Evolutionary conservation across 2,888 invertebrate species (phyloP).

Genomic region (Drosophila anomelani): DNA sequence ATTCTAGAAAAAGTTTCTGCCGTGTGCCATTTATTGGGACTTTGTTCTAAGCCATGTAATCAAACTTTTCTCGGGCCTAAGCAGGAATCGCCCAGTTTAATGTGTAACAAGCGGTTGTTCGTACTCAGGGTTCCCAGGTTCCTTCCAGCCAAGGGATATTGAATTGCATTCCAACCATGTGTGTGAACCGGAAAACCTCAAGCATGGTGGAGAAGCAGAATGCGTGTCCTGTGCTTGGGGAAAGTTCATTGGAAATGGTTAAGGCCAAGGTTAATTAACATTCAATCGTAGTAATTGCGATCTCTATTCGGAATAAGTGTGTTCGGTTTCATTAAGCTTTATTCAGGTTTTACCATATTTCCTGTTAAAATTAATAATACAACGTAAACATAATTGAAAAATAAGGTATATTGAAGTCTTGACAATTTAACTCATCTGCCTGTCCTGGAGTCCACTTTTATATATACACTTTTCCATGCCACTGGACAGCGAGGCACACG

Average conservation of each 20-base stretch:
- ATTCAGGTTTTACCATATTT: neutral
- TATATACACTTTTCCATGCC: conserved; percentile 1
- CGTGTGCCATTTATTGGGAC: conserved; percentile 29
- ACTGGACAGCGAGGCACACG: conserved; percentile 19
- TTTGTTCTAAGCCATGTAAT: conserved; percentile 35
- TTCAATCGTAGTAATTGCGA: conserved; percentile 10
- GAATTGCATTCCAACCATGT: neutral
- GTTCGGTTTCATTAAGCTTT: neutral
- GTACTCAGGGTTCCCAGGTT: neutral
- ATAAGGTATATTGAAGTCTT: neutral
- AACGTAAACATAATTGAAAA: neutral
- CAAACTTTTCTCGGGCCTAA: conserved; percentile 18
- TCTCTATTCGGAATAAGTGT: neutral
- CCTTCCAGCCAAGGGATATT: too few relatives aligned
- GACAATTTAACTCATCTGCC: neutral
- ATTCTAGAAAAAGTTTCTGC: conserved; percentile 29
- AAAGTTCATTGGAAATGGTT: neutral
- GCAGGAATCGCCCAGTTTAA: conserved; percentile 1
- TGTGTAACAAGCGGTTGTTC: neutral
- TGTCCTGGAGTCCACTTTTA: neutral
- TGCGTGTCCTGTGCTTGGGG: neutral
- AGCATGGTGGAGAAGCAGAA: too few relatives aligned
- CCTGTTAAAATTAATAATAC: too few relatives aligned
- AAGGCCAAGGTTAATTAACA: conserved; percentile 25
- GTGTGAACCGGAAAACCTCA: neutral